Percentiles rank a stretch among this genome's conserved stretches.
These are phyloP conservation scores for Heliconius eleuchia DNA, from an alignment of 1,140 invertebrate genomes.

Conservation along the genomic window DNA sequence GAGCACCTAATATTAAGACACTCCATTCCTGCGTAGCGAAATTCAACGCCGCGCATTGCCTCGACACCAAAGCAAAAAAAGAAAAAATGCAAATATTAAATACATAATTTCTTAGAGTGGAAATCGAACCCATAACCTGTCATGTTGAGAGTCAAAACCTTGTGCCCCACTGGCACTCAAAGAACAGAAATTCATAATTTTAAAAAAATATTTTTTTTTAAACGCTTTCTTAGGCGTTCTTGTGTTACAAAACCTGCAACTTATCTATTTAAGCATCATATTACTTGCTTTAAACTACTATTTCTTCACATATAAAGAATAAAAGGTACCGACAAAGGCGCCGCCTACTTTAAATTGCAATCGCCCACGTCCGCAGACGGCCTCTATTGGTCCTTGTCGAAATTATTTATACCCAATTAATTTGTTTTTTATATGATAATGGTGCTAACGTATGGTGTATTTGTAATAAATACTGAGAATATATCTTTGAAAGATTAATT, in stretches of 20 bases:
- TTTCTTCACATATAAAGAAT: neutral
- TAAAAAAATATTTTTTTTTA: too few species aligned
- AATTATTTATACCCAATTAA: conserved; percentile 3
- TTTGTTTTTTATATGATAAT: neutral
- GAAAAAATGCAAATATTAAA: too few species aligned
- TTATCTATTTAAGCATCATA: neutral
- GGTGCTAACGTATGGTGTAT: neutral
- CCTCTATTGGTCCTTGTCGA: conserved; percentile 11
- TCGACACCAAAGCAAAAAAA: too few species aligned
- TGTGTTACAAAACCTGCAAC: neutral
- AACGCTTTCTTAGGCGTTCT: too few species aligned
- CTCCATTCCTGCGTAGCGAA: too few species aligned
- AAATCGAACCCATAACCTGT: too few species aligned
- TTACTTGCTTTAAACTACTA: neutral
- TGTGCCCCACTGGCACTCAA: too few species aligned
- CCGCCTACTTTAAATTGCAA: conserved; percentile 6
- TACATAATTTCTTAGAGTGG: too few species aligned
- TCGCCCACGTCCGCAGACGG: neutral
- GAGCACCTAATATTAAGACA: too few species aligned
- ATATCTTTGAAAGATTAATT: neutral
- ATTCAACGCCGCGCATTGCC: too few species aligned
- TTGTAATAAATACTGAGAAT: neutral
- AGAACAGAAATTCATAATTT: too few species aligned
- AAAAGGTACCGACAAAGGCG: neutral
- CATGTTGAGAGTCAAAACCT: too few species aligned